A percentile compares a stretch with the other conserved stretches of the same genome.
These are phyloP conservation scores for Semicossyphus pulcher DNA, from an alignment of 2,113 vertebrate species.

Conservation along the genomic window DNA sequence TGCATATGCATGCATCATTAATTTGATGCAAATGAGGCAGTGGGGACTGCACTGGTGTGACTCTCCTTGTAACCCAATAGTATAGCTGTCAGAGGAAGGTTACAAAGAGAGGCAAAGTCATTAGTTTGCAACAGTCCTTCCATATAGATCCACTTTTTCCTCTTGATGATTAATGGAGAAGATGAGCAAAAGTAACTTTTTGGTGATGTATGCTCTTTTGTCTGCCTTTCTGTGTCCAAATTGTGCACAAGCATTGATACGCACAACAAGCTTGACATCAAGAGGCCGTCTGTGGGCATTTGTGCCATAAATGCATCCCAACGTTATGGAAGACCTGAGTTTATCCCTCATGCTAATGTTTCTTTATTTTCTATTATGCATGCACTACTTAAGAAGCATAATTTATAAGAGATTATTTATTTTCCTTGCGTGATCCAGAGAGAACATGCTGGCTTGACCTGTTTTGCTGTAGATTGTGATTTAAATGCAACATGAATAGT, in stretches of 20 bases:
- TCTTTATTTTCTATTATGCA: conserved; percentile 49
- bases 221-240: conserved; percentile 12
- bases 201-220: conserved; percentile 26
- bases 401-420: conserved; percentile 52
- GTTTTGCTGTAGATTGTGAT: conserved; percentile 36
- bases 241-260: conserved; percentile 19
- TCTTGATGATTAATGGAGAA: conserved; percentile 69
- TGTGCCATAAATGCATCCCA: conserved; percentile 32
- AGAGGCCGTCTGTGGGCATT: conserved; percentile 33
- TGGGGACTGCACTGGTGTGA: conserved; percentile 64
- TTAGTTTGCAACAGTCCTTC: conserved; percentile 66
- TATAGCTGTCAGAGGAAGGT: conserved; percentile 82
- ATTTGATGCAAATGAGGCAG: conserved; percentile 83
- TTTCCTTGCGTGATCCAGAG: conserved; percentile 25
- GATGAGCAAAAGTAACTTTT: conserved; percentile 55
- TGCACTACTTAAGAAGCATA: conserved; percentile 33
- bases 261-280: conserved; percentile 30
- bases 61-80: conserved; percentile 80
- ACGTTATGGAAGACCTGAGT: conserved; percentile 17
- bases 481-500: not conserved
- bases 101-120: conserved; percentile 74
- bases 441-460: conserved; percentile 28
- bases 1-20: conserved; percentile 86
- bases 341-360: conserved; percentile 41
- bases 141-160: conserved; percentile 54